Evolutionary conservation across 2,888 invertebrate genomes (phyloP), one percentile per base, ranked within the genome.

Genomic region (Lochmaea crataegi): DNA sequence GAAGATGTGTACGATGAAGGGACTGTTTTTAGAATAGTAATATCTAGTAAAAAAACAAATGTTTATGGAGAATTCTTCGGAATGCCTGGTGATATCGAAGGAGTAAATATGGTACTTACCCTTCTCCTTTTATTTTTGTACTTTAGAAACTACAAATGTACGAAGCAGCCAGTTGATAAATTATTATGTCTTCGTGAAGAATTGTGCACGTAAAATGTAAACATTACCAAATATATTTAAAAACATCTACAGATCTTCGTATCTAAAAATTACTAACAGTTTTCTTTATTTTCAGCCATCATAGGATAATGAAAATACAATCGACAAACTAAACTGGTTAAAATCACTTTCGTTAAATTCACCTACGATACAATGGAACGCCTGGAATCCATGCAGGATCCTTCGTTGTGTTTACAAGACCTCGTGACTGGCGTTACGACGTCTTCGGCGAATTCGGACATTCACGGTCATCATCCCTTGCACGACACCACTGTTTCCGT

Each of bases 351-450:
- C 41, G 56, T 38, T 48, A 16, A 41, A 10, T 53, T 18, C 7
- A 18, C 10, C 18, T 9, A 2, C 16, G 10, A 11, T 14, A 32
- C 68, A 83, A 91, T 91, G 91, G 91, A 91, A 84, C 90, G 91
- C 75, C 90, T 92, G 90, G 92, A 92, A 89, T 90, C 91, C 84
- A 88, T 92, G 81, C 89, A 90, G 85, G 92, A 93, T 88, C 90
- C 90, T 83, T 91, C 92, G 81, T 89, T 94, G 81, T 94, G 93
- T 82, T 90, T 94, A 67, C 93, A 93, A 83, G 94, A 94, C 87
- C 88, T 94, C 80, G 92, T 93, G 74, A 90, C 90, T 75, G 89
- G 89, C 26, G 89, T 92, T 56, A 86, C 88, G 32, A 86, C 88
- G 66, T 88, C 88, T 70, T 87, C 88, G 77, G 88, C 89, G 69